Percentiles rank a stretch among this genome's conserved stretches.
Evolutionary conservation across 2,113 vertebrate genomes (phyloP).

Genomic region (Pangasianodon hypophthalmus): DNA sequence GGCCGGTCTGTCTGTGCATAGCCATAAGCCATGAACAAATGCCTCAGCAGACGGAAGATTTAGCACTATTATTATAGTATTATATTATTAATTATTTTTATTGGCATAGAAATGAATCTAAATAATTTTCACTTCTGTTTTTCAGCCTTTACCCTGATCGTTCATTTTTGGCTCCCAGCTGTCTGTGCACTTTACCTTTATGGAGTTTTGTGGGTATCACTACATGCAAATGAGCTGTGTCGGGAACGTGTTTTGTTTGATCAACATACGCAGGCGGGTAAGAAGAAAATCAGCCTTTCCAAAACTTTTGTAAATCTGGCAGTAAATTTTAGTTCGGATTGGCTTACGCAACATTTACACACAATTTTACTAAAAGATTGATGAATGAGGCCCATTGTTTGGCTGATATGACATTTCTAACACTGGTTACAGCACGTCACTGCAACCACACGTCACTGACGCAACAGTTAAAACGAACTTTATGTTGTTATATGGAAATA

Average conservation of each 20-base stretch:
- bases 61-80: background rate
- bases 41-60: background rate
- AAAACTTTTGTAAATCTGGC: background rate
- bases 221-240: background rate
- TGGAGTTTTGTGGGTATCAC: background rate
- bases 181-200: background rate
- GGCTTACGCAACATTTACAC: background rate
- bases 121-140: background rate
- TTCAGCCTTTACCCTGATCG: too few species aligned
- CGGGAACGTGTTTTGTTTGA: too few species aligned
- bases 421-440: background rate
- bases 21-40: background rate
- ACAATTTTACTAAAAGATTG: background rate
- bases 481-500: background rate
- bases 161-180: background rate
- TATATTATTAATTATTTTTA: background rate
- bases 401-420: background rate
- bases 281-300: background rate
- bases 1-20: background rate
- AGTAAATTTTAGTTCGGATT: background rate
- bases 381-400: background rate
- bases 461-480: background rate
- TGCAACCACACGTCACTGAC: background rate
- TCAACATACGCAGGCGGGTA: background rate
- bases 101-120: background rate